Base-by-base conservation (phyloP, 2,113 vertebrate species). In the Macrotis lagotis region DNA sequence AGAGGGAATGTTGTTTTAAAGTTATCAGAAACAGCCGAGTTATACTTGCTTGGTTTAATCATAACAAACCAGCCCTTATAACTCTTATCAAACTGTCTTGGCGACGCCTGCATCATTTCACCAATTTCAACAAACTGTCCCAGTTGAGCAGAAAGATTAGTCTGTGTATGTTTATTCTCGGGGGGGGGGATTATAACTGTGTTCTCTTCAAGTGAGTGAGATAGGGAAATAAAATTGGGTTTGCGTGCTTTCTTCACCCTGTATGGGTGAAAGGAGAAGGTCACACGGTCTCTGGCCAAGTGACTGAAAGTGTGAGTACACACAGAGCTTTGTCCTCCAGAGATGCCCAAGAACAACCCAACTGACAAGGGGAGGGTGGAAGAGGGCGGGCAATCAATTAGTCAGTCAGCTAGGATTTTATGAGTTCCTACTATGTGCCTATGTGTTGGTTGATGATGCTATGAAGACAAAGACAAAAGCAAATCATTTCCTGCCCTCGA, bases 101-200 rank as follows among this genome's bases (percentile, higher is more conserved):
- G 89, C 96, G 96, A 92, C 7, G 91, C 97, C 98, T 99, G 98
- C 96, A 97, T 98, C 98, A 92, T 98, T 98, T 98, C 98, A 98
- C 98, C 97, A 96, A 97, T 98, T 98, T 99, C 98, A 98, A 98
- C 98, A 98, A 99, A 98, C 98, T 8, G 25, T 98, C 98, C 96
- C 47, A 47, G 89, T 50, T 1, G 90, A 97, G 94, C 94, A 98
- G 97, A 97, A 97, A 98, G 98, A 98, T 98, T 98, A 98, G 98
- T 97, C 96, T 92, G 90, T 96, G 97, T 93, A 95, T 98, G 98
- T 98, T 98, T 98, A 98, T 98, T 97, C 97, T 98, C 89, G 3
- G 91, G 66, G 66, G 37, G 66, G 52, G 5, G 52, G 52, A 91
- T 98, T 98, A 96, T 94, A 95, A 93, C 95, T 96, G 22, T 97